Evolutionary conservation across 2,888 invertebrate species (phyloP).

Genomic region (Archips crataeganus): DNA sequence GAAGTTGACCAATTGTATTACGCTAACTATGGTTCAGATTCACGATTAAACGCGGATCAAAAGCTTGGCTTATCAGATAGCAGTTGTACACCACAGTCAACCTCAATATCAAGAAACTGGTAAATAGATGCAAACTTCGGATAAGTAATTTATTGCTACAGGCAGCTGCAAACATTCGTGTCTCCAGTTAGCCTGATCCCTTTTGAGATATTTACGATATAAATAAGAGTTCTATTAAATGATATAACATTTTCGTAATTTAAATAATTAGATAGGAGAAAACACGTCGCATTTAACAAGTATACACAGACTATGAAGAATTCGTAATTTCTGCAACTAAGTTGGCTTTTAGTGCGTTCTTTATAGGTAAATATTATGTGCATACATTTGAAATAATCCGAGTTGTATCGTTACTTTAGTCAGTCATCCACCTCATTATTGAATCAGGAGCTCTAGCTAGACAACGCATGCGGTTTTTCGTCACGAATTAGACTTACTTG

Average conservation of each 20-base stretch:
- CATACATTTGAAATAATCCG: slow-evolving; percentile 33
- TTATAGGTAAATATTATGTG: slow-evolving; percentile 34
- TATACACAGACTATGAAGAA: not conserved
- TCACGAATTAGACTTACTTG: not conserved
- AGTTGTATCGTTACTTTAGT: slow-evolving; percentile 28
- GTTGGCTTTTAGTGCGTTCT: not conserved
- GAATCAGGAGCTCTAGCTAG: not conserved
- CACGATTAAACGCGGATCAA: not conserved
- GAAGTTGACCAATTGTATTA: not conserved
- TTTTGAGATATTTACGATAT: slow-evolving; percentile 33
- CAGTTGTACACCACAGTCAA: slow-evolving; percentile 43
- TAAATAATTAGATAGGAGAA: slow-evolving; percentile 10
- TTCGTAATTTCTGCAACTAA: not conserved
- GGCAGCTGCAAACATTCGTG: slow-evolving; percentile 60
- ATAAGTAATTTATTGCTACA: slow-evolving; percentile 59
- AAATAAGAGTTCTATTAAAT: slow-evolving; percentile 22
- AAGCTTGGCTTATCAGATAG: not conserved
- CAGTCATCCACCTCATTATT: slow-evolving; percentile 33
- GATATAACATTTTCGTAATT: slow-evolving; percentile 5
- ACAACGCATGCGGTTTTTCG: not conserved
- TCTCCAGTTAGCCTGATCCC: slow-evolving; percentile 42
- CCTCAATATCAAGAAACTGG: slow-evolving; percentile 54
- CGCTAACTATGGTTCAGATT: not conserved
- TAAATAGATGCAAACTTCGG: slow-evolving; percentile 59
- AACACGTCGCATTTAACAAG: not conserved